Conservation (phyloP, 2,113 vertebrate genomes). For the Merops nubicus region DNA sequence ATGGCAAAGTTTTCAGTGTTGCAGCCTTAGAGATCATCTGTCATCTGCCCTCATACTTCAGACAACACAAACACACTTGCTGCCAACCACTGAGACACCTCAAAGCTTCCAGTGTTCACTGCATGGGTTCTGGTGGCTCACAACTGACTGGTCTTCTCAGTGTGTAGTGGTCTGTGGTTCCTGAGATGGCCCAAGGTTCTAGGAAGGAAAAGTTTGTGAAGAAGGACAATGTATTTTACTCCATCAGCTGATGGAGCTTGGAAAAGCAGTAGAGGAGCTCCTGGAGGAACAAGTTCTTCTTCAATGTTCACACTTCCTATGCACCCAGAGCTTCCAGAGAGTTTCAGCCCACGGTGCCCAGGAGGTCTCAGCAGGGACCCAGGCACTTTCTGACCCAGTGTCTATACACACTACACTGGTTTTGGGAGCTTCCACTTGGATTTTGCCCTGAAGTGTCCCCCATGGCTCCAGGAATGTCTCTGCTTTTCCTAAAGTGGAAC, state of each 20-base stretch:
- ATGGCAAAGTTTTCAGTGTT: background rate
- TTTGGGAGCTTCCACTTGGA: background rate
- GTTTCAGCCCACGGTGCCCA: background rate
- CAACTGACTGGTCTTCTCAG: background rate
- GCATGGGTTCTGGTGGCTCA: background rate
- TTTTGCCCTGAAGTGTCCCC: background rate
- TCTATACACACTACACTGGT: accelerated
- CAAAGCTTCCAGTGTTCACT: background rate
- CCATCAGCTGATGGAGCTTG: background rate
- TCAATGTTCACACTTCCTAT: background rate
- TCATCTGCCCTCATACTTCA: accelerated
- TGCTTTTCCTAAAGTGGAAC: background rate
- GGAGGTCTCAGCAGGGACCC: background rate
- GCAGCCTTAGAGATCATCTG: background rate
- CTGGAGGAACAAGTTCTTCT: background rate
- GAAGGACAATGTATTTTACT: background rate
- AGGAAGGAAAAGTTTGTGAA: background rate
- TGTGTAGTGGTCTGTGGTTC: background rate
- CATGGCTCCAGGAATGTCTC: accelerated
- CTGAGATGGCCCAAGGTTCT: accelerated
- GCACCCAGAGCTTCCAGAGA: background rate
- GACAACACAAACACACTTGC: background rate
- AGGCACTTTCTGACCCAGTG: background rate
- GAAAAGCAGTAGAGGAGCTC: background rate
- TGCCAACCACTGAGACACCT: background rate